These are phyloP conservation scores for Drosophila equinoxialis DNA, from an alignment of 1,140 invertebrate species.

Conservation along the genomic window DNA sequence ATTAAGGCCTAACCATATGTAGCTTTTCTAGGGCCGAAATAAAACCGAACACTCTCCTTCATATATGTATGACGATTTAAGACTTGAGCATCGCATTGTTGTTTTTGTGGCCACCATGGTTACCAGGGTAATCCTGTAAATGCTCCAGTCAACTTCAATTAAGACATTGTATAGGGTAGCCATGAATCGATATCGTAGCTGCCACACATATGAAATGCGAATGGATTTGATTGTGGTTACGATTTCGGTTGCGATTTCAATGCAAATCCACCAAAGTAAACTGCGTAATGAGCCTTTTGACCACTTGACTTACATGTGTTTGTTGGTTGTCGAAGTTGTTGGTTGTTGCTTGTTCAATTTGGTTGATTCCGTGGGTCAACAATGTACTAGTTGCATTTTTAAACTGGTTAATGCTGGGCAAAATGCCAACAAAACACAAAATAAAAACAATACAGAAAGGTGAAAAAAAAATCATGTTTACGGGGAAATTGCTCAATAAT, in stretches of 20 bases:
- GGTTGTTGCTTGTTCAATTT: constrained; percentile 31
- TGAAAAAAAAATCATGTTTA: neutral
- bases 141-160: no score
- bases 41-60: no score
- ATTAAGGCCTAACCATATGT: no score
- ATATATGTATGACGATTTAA: no score
- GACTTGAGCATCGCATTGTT: no score
- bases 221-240: constrained; percentile 1
- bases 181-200: neutral
- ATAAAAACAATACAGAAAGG: neutral
- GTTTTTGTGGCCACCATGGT: no score
- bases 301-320: constrained; percentile 73
- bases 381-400: constrained; percentile 33
- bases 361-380: constrained; percentile 57
- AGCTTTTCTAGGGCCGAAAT: no score
- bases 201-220: neutral
- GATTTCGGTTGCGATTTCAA: constrained; percentile 52
- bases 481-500: constrained; percentile 5
- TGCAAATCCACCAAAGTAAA: constrained; percentile 41
- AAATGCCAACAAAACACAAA: constrained; percentile 5
- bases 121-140: no score
- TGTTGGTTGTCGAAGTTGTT: neutral
- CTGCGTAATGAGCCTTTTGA: constrained; percentile 71
- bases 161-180: neutral
- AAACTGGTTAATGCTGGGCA: neutral